These are phyloP conservation scores for Phalera bucephala DNA, from an alignment of 2,888 invertebrate species.

Conservation along the genomic window DNA sequence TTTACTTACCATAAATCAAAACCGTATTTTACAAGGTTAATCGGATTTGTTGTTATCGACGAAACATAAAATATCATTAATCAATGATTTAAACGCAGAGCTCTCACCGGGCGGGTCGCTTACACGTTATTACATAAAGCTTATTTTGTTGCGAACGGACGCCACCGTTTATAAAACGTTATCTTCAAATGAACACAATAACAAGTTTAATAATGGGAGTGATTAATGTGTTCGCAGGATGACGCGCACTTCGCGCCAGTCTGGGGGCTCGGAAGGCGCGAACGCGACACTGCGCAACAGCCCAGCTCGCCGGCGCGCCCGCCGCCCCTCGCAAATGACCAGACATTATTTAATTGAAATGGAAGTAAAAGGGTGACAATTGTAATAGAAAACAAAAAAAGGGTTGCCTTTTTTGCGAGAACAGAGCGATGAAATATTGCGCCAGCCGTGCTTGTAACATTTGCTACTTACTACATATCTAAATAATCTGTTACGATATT, in stretches of 20 bases:
- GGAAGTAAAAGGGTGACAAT: conserved; percentile 81
- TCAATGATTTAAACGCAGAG: conserved; percentile 59
- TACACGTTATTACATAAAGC: conserved; percentile 79
- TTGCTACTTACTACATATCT: conserved; percentile 61
- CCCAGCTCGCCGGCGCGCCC: conserved; percentile 21
- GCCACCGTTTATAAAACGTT: conserved; percentile 81
- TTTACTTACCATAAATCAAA: conserved; percentile 20
- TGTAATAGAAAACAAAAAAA: conserved; percentile 79
- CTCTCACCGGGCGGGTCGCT: conserved; percentile 59
- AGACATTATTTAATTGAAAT: conserved; percentile 84
- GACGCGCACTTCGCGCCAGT: conserved; percentile 74
- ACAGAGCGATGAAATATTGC: conserved; percentile 75
- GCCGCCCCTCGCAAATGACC: conserved; percentile 77
- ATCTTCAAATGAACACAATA: conserved; percentile 82
- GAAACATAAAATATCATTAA: conserved; percentile 54
- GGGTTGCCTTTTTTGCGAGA: conserved; percentile 71
- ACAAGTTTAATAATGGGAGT: conserved; percentile 80
- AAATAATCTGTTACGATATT: conserved; percentile 19
- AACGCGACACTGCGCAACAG: conserved; percentile 50
- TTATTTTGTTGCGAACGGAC: conserved; percentile 77
- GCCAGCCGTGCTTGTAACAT: conserved; percentile 79
- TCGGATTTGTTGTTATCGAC: conserved; percentile 51
- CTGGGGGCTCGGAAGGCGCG: conserved; percentile 60
- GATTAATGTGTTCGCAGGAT: conserved; percentile 80
- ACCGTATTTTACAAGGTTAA: conserved; percentile 28